Conservation (phyloP, 2,888 invertebrate species). For the Encarsia formosa region DNA sequence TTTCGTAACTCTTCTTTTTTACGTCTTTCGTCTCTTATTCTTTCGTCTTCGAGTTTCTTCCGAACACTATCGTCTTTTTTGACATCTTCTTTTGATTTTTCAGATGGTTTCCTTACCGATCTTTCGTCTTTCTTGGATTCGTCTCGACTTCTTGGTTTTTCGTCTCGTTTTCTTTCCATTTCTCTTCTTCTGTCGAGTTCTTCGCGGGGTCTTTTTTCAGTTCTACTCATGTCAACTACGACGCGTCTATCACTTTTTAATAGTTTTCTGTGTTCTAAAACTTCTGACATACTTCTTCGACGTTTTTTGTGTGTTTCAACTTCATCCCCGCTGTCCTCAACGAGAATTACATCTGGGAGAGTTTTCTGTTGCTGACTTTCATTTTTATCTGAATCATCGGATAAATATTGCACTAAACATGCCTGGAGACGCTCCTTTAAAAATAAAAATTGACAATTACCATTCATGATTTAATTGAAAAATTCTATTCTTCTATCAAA, state of each 20-base stretch:
- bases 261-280: slow-evolving; percentile 42
- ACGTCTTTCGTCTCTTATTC: slow-evolving; percentile 46
- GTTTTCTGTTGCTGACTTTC: slow-evolving; percentile 49
- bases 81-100: slow-evolving; percentile 49
- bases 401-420: slow-evolving; percentile 70
- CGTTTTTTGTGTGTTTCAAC: slow-evolving; percentile 48
- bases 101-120: slow-evolving; percentile 18
- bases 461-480: slow-evolving; percentile 83
- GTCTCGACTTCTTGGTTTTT: slow-evolving; percentile 50
- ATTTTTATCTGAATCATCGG: slow-evolving; percentile 62
- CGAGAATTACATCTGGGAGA: slow-evolving; percentile 59
- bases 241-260: slow-evolving; percentile 45
- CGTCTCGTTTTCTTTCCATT: slow-evolving; percentile 41
- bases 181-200: slow-evolving; percentile 39
- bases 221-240: slow-evolving; percentile 45
- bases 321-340: slow-evolving; percentile 63
- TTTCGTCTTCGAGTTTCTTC: slow-evolving; percentile 46
- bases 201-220: slow-evolving; percentile 38
- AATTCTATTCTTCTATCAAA: slow-evolving; percentile 83
- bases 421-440: slow-evolving; percentile 64
- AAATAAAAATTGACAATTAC: slow-evolving; percentile 63
- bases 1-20: slow-evolving; percentile 44
- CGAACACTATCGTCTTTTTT: slow-evolving; percentile 48
- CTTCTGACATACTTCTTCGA: slow-evolving; percentile 45
- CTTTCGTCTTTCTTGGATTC: slow-evolving; percentile 50